Evolutionary conservation across 2,113 vertebrate genomes (phyloP).

Genomic region (Apus apus): DNA sequence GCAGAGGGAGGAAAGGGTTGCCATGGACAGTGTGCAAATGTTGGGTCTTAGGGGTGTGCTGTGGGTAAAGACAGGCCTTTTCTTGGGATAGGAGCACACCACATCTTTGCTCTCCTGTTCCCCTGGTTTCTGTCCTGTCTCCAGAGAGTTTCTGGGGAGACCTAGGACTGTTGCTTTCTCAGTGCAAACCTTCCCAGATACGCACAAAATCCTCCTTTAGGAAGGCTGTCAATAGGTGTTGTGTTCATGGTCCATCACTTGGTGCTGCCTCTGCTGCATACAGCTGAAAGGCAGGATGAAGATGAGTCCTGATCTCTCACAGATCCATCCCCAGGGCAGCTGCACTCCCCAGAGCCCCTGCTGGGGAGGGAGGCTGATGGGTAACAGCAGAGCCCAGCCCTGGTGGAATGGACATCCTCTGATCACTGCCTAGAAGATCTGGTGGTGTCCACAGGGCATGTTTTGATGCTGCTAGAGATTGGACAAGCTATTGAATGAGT

Average conservation of each 20-base stretch:
- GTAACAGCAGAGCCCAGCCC: not conserved
- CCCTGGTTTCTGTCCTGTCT: not conserved
- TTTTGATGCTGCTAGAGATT: not conserved
- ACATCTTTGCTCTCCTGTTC: not conserved
- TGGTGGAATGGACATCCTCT: not conserved
- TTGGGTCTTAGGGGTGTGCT: not conserved
- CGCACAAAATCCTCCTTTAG: not conserved
- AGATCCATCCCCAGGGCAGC: not conserved
- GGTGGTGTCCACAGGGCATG: not conserved
- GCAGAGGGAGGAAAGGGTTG: not conserved
- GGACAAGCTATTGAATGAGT: not conserved
- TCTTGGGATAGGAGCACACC: not conserved
- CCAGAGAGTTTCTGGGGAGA: not conserved
- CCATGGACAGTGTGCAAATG: not conserved
- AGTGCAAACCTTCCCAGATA: not conserved
- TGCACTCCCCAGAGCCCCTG: not conserved
- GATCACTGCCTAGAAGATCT: not conserved
- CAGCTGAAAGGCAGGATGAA: not conserved
- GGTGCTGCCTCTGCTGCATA: not conserved
- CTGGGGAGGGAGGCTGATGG: not conserved
- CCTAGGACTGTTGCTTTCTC: not conserved
- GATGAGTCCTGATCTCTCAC: not conserved
- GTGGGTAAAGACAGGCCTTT: not conserved
- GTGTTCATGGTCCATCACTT: not conserved
- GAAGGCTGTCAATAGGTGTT: constrained; percentile 10